These are phyloP conservation scores for Xylota segnis DNA, from an alignment of 2,888 invertebrate species.

Conservation along the genomic window DNA sequence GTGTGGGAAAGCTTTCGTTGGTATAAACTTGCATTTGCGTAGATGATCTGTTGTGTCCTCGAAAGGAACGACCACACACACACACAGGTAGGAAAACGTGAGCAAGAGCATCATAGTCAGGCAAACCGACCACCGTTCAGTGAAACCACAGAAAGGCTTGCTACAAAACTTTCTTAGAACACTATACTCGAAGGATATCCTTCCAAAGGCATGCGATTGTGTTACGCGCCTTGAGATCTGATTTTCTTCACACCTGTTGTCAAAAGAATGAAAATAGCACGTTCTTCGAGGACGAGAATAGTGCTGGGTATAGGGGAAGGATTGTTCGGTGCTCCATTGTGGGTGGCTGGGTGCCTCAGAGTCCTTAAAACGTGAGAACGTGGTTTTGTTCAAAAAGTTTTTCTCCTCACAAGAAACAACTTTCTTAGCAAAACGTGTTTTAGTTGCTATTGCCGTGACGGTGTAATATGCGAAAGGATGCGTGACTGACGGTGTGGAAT, in stretches of 20 bases:
- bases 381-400: neutral
- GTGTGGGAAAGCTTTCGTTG: constrained; percentile 34
- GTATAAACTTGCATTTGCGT: constrained; percentile 59
- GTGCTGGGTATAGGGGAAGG: constrained; percentile 4
- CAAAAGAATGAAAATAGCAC: constrained; percentile 58
- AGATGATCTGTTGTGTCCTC: constrained; percentile 41
- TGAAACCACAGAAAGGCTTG: constrained; percentile 33
- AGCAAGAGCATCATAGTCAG: constrained; percentile 54
- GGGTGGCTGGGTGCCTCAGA: neutral
- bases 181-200: neutral
- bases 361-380: constrained; percentile 57
- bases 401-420: neutral
- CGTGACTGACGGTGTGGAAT: neutral
- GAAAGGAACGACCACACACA: neutral
- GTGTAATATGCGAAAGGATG: neutral
- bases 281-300: constrained; percentile 45
- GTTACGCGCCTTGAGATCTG: constrained; percentile 33
- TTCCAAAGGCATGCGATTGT: neutral
- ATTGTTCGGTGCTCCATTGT: neutral
- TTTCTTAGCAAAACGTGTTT: constrained; percentile 33
- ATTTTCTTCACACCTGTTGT: constrained; percentile 68
- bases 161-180: neutral
- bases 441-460: neutral
- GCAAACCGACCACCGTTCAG: constrained; percentile 12
- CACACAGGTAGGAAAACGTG: constrained; percentile 54